Conservation (phyloP, 2,888 invertebrate genomes). For the Artemia sinica region DNA sequence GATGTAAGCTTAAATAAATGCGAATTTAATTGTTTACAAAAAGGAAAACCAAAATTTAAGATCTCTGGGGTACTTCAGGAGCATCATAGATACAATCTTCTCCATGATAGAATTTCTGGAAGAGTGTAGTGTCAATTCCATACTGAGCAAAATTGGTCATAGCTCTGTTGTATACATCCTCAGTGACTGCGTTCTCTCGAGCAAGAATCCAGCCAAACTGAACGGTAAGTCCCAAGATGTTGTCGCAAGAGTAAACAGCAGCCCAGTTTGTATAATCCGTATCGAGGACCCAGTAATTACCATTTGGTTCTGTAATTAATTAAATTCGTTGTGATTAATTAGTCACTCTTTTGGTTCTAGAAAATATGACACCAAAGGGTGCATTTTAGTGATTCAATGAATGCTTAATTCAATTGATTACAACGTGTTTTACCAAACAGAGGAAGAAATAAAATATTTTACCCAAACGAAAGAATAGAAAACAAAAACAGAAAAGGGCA, state of each 20-base stretch:
- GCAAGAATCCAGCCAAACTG: not conserved
- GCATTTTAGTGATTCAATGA: no score
- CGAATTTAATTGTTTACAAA: no score
- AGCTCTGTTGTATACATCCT: slow-evolving; percentile 14
- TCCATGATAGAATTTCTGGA: slow-evolving; percentile 17
- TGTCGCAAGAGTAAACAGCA: not conserved
- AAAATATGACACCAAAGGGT: no score
- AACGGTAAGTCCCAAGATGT: not conserved
- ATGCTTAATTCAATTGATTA: no score
- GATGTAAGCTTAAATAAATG: no score
- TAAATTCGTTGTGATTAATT: no score
- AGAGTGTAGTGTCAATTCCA: slow-evolving; percentile 19
- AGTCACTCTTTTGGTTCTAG: no score
- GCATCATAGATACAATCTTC: slow-evolving; percentile 16
- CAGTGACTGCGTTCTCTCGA: not conserved
- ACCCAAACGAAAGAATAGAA: no score
- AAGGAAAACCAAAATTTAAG: no score
- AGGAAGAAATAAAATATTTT: no score
- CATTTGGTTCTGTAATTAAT: not conserved
- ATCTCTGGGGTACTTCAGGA: not conserved
- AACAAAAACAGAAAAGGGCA: no score
- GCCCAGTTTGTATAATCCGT: not conserved
- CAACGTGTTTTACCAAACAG: no score
- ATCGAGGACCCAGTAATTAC: slow-evolving; percentile 9
- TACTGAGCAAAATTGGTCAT: slow-evolving; percentile 14